Conservation (phyloP, 2,888 invertebrate species). For the Antheraea assamensis region DNA sequence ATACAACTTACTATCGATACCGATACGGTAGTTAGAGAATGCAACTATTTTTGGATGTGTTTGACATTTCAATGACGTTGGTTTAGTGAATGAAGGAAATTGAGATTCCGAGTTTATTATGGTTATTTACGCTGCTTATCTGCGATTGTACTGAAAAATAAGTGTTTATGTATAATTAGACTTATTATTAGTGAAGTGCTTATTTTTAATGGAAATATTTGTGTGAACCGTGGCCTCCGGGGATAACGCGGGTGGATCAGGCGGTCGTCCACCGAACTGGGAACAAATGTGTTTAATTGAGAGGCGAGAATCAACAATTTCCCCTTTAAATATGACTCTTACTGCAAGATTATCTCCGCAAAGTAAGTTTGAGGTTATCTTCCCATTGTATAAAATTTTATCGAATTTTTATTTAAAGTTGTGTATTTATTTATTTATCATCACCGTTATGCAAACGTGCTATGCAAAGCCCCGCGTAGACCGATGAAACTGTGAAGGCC, state of each 20-base stretch:
- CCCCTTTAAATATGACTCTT: conserved; percentile 68
- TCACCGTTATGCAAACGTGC: not conserved
- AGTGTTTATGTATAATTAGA: not conserved
- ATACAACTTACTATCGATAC: conserved; percentile 16
- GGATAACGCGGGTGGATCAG: conserved; percentile 49
- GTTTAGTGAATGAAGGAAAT: conserved; percentile 21
- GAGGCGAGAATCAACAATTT: conserved; percentile 52
- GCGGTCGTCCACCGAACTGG: conserved; percentile 45
- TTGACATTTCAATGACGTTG: conserved; percentile 23
- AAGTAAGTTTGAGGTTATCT: conserved; percentile 57
- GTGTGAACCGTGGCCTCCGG: conserved; percentile 57
- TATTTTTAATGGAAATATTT: conserved; percentile 27
- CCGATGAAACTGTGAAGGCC: too few species aligned
- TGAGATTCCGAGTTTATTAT: not conserved
- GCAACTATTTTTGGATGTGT: conserved; percentile 16
- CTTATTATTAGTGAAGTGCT: conserved; percentile 14
- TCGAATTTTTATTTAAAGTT: not conserved
- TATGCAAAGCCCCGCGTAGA: not conserved
- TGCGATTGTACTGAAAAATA: not conserved
- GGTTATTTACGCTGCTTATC: conserved; percentile 17
- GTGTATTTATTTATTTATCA: conserved; percentile 22
- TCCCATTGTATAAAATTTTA: conserved; percentile 9
- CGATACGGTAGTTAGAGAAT: conserved; percentile 18
- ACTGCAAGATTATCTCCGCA: conserved; percentile 64
- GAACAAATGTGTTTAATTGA: conserved; percentile 65